These are phyloP conservation scores for Drosophila quinaria DNA, from an alignment of 2,888 invertebrate species.

Conservation along the genomic window DNA sequence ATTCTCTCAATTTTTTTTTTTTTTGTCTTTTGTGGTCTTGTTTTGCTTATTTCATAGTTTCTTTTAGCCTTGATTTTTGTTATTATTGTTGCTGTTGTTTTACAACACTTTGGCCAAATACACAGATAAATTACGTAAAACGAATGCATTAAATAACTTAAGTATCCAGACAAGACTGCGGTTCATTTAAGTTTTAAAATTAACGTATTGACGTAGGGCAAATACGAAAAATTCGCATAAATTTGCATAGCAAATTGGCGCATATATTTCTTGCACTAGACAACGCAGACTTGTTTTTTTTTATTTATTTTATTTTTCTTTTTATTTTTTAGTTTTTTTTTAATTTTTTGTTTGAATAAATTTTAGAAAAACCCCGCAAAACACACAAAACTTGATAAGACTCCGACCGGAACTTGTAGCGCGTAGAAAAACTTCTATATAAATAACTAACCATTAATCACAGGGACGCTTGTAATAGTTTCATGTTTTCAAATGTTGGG, in stretches of 20 bases:
- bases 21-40: slow-evolving; percentile 11
- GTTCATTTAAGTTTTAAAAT: slow-evolving; percentile 7
- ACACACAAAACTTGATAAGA: slow-evolving; percentile 65
- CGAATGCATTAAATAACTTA: slow-evolving; percentile 56
- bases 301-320: slow-evolving; percentile 9
- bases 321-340: slow-evolving; percentile 8
- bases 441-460: slow-evolving; percentile 41
- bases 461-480: slow-evolving; percentile 31
- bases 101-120: slow-evolving; percentile 44
- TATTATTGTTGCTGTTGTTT: slow-evolving; percentile 28
- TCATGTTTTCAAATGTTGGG: neutral
- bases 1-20: slow-evolving; percentile 27
- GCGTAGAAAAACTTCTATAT: slow-evolving; percentile 23
- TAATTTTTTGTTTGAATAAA: slow-evolving; percentile 41
- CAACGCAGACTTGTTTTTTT: slow-evolving; percentile 45
- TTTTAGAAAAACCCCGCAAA: slow-evolving; percentile 30
- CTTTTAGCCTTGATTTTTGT: slow-evolving; percentile 41
- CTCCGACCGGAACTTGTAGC: slow-evolving; percentile 67
- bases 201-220: slow-evolving; percentile 33
- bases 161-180: slow-evolving; percentile 26
- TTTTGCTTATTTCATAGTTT: slow-evolving; percentile 22
- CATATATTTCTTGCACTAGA: slow-evolving; percentile 41
- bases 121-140: slow-evolving; percentile 57
- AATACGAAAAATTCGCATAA: slow-evolving; percentile 61
- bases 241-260: slow-evolving; percentile 48